phyloP scores from a whole-genome alignment of 2,797 vertebrate species.

The Rhabdomys pumilio region DNA sequence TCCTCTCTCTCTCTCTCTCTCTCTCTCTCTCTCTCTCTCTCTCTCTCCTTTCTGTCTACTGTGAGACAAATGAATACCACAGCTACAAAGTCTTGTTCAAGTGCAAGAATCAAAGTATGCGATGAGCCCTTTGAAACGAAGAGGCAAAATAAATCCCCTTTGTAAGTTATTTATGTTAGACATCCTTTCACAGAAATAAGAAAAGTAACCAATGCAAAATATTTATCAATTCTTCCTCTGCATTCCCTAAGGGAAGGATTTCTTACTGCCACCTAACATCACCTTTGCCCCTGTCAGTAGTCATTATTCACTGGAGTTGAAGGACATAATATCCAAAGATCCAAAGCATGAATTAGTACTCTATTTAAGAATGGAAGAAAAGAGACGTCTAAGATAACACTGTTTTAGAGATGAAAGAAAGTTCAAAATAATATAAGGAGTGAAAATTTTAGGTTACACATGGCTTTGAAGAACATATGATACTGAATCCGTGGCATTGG shows the following conservation, averaged over 20 bases:
- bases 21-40: neutral
- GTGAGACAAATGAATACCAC: neutral
- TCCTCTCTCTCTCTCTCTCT: neutral
- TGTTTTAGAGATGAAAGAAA: neutral
- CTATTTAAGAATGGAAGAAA: neutral
- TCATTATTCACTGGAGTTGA: neutral
- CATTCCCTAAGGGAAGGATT: neutral
- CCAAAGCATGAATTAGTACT: neutral
- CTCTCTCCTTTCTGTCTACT: neutral
- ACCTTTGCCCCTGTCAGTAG: neutral
- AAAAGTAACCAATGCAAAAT: slow-evolving; percentile 4
- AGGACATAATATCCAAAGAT: neutral
- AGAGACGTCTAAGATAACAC: neutral
- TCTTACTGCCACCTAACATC: neutral
- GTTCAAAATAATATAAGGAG: neutral
- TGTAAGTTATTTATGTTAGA: neutral
- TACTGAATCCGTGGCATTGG: neutral
- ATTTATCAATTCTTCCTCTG: neutral
- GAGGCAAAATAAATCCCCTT: neutral
- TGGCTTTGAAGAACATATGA: neutral
- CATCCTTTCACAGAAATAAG: neutral
- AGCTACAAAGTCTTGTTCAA: neutral
- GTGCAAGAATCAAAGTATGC: neutral
- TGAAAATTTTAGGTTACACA: neutral
- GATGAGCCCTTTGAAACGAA: neutral